phyloP scores from a whole-genome alignment of 2,888 invertebrate species.

The Drosophila borealis region DNA sequence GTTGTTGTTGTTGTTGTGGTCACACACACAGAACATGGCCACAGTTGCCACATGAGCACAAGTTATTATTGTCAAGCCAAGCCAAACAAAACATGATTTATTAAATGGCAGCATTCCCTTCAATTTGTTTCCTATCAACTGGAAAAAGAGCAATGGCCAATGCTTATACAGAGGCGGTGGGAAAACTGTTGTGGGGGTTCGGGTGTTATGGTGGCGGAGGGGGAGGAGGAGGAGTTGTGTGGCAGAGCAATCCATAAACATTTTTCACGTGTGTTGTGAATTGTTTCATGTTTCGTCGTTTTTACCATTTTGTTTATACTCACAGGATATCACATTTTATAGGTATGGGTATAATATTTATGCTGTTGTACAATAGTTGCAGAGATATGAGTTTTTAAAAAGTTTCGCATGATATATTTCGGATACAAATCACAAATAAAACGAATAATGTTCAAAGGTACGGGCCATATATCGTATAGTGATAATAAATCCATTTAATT shows the following conservation, averaged over 20 bases:
- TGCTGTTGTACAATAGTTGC: slow-evolving; percentile 42
- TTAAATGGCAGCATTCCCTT: slow-evolving; percentile 80
- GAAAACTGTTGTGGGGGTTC: not conserved
- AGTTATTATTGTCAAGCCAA: slow-evolving; percentile 79
- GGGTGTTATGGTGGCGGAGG: not conserved
- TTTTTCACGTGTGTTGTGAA: slow-evolving; percentile 63
- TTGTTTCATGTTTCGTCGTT: slow-evolving; percentile 51
- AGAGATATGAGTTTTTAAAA: slow-evolving; percentile 70
- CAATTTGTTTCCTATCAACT: slow-evolving; percentile 81
- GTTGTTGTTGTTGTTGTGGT: slow-evolving; percentile 41
- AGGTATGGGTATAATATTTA: slow-evolving; percentile 38
- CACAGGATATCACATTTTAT: not conserved
- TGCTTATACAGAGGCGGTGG: not conserved
- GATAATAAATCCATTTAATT: slow-evolving; percentile 46
- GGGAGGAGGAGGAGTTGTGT: not conserved
- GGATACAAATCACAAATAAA: slow-evolving; percentile 56
- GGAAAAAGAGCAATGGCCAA: slow-evolving; percentile 73
- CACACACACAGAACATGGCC: slow-evolving; percentile 64
- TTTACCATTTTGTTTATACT: slow-evolving; percentile 15
- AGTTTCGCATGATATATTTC: slow-evolving; percentile 59
- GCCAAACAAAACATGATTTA: slow-evolving; percentile 80
- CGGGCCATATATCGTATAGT: slow-evolving; percentile 26
- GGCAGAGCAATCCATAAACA: slow-evolving; percentile 34
- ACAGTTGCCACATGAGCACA: slow-evolving; percentile 74
- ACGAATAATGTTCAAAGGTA: slow-evolving; percentile 49